Percentiles rank a stretch among this genome's conserved stretches.
Conservation (phyloP, 2,113 vertebrate species). For the Psettodes erumei region DNA sequence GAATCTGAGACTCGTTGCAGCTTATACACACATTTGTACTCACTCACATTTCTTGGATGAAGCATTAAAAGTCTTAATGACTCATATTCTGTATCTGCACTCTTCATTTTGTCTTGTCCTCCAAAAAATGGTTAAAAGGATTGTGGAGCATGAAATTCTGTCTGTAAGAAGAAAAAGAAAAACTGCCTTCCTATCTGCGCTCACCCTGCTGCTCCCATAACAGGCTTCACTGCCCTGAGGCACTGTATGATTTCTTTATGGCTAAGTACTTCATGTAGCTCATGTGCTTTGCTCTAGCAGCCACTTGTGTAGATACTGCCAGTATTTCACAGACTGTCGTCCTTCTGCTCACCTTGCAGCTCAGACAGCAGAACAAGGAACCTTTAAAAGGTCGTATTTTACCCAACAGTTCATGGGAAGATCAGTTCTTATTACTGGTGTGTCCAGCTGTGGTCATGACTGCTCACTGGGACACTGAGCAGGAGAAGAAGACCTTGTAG, state of each 20-base stretch:
- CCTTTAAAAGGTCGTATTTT: conserved; percentile 68
- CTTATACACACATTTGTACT: conserved; percentile 20
- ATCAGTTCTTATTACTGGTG: conserved; percentile 66
- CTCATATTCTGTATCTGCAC: background rate
- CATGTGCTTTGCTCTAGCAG: conserved; percentile 29
- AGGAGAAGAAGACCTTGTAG: conserved; percentile 59
- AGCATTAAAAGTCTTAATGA: conserved; percentile 8
- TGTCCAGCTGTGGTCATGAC: conserved; percentile 53
- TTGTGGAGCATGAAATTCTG: conserved; percentile 28
- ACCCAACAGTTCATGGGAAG: conserved; percentile 42
- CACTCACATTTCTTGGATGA: conserved; percentile 7
- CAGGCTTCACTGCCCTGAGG: conserved; percentile 32
- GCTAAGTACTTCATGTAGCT: conserved; percentile 51
- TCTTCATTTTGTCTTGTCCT: conserved; percentile 16
- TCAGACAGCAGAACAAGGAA: conserved; percentile 23
- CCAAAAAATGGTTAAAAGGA: conserved; percentile 19
- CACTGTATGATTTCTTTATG: conserved; percentile 50
- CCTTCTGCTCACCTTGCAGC: conserved; percentile 73
- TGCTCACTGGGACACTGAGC: conserved; percentile 62
- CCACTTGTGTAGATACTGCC: conserved; percentile 8
- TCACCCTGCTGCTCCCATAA: conserved; percentile 14
- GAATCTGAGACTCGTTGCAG: background rate
- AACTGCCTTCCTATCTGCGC: conserved; percentile 19
- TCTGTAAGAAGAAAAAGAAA: conserved; percentile 13
- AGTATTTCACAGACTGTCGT: conserved; percentile 43